Percentiles rank a stretch among this genome's conserved stretches.
Evolutionary conservation across 2,888 invertebrate genomes (phyloP).

Genomic region (Eueremaeus valkanovi): DNA sequence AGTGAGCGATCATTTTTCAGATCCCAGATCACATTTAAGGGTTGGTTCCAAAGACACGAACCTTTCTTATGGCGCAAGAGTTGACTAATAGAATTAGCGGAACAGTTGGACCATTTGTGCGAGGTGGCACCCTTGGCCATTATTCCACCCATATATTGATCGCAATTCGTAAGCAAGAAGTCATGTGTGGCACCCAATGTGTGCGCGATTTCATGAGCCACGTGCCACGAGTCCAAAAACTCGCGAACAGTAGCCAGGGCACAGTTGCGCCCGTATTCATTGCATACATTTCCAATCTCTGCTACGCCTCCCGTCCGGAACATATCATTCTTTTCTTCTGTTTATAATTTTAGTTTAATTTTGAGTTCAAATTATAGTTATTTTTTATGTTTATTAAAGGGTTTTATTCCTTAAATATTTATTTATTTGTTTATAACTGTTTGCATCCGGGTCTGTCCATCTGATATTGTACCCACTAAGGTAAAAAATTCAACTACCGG

Average conservation of each 20-base stretch:
- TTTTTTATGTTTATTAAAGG: too few relatives aligned
- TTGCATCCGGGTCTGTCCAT: too few relatives aligned
- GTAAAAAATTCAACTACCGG: too few relatives aligned
- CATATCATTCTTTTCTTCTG: too few relatives aligned
- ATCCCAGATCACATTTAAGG: background rate
- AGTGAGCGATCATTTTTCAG: background rate
- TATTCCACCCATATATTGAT: background rate
- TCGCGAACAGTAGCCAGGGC: background rate
- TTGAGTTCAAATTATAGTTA: too few relatives aligned
- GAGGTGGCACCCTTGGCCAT: too few relatives aligned
- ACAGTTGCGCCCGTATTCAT: background rate
- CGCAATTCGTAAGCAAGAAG: background rate
- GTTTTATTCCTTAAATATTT: too few relatives aligned
- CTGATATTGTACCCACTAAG: too few relatives aligned
- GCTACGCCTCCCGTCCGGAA: too few relatives aligned
- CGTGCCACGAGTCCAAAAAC: background rate
- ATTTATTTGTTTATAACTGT: too few relatives aligned
- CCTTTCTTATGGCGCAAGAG: background rate
- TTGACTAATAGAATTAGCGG: background rate
- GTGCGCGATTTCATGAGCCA: background rate
- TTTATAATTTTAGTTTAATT: too few relatives aligned
- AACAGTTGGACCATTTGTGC: background rate
- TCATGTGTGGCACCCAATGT: background rate
- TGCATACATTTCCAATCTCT: background rate
- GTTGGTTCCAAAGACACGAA: background rate